Evolutionary conservation across 2,888 invertebrate species (phyloP), one percentile per base, ranked within the genome.

Genomic region (Drosophila tripunctata): DNA sequence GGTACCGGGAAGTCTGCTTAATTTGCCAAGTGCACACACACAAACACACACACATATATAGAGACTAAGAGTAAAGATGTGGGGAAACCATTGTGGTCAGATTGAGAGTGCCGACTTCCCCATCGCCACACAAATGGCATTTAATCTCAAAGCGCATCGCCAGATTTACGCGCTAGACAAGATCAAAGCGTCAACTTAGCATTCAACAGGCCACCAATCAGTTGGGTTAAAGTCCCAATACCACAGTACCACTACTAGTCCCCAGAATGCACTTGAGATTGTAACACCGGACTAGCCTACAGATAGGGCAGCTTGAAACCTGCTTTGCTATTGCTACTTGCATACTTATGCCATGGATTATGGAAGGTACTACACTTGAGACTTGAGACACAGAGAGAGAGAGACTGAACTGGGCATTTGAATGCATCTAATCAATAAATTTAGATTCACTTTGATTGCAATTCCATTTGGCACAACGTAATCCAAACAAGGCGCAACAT

Each of bases 81-180:
- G 38, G 2, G 21, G 19, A 8, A 12, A 21, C n/a, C n/a, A n/a
- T 10, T 55, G 61, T 21, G 73, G 67, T 68, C 72, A 45, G 57
- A 58, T 62, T 62, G 73, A 68, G 73, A 68, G 73, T 65, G 72
- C 60, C 56, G 60, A 68, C 64, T 67, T 58, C 50, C 62, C 54
- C 70, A 63, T 57, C 55, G 65, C 63, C 75, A 77, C 77, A 66
- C 75, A 76, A 82, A 76, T 79, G 80, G 76, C 84, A 78, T 84
- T 84, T 83, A 82, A 84, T 83, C 83, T 76, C 61, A 64, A 83
- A 84, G 83, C 82, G 61, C 85, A 83, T 83, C 83, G 63, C 57
- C 71, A 84, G 83, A 83, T 83, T 83, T 83, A 83, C 83, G 83
- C 82, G 68, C 82, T 63, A 80, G 83, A 83, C 83, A 84, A 83